Percentiles rank a stretch among this genome's conserved stretches.
These are phyloP conservation scores for Eledone cirrhosa DNA, from an alignment of 2,888 invertebrate species.

Conservation along the genomic window DNA sequence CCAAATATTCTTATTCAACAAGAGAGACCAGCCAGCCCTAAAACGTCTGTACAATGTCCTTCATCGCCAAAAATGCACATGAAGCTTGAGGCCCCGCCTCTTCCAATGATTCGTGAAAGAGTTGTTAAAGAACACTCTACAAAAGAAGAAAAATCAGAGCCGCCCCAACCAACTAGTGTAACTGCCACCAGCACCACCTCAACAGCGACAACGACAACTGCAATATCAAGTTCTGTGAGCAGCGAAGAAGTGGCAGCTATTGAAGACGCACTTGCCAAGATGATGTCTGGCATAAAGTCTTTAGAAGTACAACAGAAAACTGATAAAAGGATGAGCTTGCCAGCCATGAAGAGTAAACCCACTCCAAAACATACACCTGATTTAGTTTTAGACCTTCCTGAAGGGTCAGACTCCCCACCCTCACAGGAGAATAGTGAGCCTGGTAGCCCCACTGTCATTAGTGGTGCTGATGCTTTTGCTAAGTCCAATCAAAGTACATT, in stretches of 20 bases:
- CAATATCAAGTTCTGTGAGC: constrained; percentile 33
- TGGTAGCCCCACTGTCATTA: constrained; percentile 62
- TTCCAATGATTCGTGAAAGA: constrained; percentile 25
- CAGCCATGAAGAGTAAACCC: constrained; percentile 52
- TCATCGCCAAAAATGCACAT: not conserved
- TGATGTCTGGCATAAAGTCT: constrained; percentile 64
- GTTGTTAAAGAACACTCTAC: constrained; percentile 7
- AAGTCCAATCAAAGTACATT: constrained; percentile 82
- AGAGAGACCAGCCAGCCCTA: constrained; percentile 25
- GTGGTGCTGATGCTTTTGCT: constrained; percentile 81
- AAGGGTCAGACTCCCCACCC: constrained; percentile 52
- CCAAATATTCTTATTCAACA: constrained; percentile 49
- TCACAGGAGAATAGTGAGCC: constrained; percentile 55
- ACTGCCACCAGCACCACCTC: not conserved
- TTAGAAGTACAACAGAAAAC: constrained; percentile 62
- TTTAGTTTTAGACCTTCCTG: constrained; percentile 65
- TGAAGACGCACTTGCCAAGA: constrained; percentile 66
- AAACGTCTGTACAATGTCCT: not conserved
- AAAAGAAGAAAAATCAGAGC: constrained; percentile 22
- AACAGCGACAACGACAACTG: constrained; percentile 24
- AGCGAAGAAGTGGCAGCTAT: constrained; percentile 40
- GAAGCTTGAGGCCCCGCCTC: constrained; percentile 3
- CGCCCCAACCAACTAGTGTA: constrained; percentile 21
- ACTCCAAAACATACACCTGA: constrained; percentile 64
- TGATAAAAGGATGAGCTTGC: constrained; percentile 59